Percentiles rank a stretch among this genome's conserved stretches.
Evolutionary conservation across 2,888 invertebrate species (phyloP).

Genomic region (Volucella bombylans): DNA sequence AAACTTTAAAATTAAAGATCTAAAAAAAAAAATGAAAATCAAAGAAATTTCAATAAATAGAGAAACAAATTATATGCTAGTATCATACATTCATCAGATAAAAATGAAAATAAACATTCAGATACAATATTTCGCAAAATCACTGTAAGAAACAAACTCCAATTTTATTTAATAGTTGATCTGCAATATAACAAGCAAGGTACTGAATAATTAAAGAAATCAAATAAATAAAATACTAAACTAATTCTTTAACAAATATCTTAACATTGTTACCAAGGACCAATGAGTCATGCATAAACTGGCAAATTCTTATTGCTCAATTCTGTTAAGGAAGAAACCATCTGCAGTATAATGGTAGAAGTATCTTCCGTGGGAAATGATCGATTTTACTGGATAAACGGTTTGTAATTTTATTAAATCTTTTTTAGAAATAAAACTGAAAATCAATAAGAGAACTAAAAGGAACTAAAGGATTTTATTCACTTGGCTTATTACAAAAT

Average conservation of each 20-base stretch:
- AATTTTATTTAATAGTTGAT: constrained; percentile 68
- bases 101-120: constrained; percentile 1
- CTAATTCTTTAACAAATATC: constrained; percentile 14
- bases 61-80: constrained; percentile 11
- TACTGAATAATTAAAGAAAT: constrained; percentile 54
- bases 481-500: not conserved
- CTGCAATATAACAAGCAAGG: constrained; percentile 61
- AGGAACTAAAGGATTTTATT: not conserved
- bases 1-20: not conserved
- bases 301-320: constrained; percentile 5
- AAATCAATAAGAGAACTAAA: constrained; percentile 36
- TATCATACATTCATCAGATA: constrained; percentile 31
- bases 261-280: constrained; percentile 54
- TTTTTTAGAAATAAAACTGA: constrained; percentile 48
- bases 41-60: constrained; percentile 4
- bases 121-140: constrained; percentile 54
- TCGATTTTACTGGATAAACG: not conserved
- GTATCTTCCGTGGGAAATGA: constrained; percentile 18
- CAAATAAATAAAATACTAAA: not conserved
- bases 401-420: constrained; percentile 27
- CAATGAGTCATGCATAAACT: constrained; percentile 29
- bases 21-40: not conserved
- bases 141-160: constrained; percentile 73
- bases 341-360: constrained; percentile 11
- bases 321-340: constrained; percentile 17